Evolutionary conservation across 2,888 invertebrate genomes (phyloP), one percentile per base, ranked within the genome.

Genomic region (Sturmia bella): DNA sequence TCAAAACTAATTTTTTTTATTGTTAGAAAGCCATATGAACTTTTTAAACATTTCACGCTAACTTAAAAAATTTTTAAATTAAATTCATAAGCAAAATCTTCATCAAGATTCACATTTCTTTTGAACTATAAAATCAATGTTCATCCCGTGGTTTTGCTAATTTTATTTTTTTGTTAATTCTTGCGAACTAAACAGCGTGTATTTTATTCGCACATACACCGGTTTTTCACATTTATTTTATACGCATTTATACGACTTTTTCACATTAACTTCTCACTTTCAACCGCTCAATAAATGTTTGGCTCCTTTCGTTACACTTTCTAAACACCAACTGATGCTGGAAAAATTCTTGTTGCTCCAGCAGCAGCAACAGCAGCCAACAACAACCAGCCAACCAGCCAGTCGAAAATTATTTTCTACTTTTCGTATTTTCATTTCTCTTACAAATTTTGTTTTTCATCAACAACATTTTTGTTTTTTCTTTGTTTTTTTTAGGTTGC

Each of bases 321-420:
- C 77, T 63, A 64, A 82, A 69, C 57, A 64, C 63, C 61, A 66
- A 82, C 78, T 78, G 78, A 69, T 78, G 82, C 78, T 82, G 82
- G 78, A 82, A 64, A 70, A 54, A 39, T 70, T 78, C 63, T 54
- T 59, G n/a, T 45, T 32, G 59, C 56, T 59, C 41, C 45, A 73
- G 21, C 63, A 80, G 56, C 41, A 21, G 59, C 56, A 52, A 32
- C 45, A 73, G 21, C 63, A 80, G 56, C 41, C 61, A 74, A 5
- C 32, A 32, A 19, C n/a, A 43, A 27, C n/a, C 64, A 73, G 43
- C 52, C 9, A 56, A 39, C 17, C 63, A 66, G 52, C 69, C 32
- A 59, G 59, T 74, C 64, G 63, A 48, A 76, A 56, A 76, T 63
- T 66, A 69, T 69, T 82, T 82, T 52, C 74, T 70, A 45, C 69